Evolutionary conservation across 2,888 invertebrate genomes (phyloP).

Genomic region (Dromius quadrimaculatus): DNA sequence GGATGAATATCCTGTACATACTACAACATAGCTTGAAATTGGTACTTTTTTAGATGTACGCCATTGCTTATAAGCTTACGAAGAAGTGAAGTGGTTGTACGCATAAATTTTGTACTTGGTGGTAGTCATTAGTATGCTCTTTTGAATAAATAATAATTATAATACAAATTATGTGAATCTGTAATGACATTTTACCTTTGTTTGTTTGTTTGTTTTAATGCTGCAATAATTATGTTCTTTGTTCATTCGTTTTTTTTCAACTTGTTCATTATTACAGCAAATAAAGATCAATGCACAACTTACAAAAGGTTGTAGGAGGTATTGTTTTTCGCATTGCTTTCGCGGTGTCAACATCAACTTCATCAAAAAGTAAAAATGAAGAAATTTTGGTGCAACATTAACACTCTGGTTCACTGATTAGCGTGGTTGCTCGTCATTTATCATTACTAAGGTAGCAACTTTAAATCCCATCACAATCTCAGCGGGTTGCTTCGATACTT

Average conservation of each 20-base stretch:
- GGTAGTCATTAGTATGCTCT: slow-evolving; percentile 15
- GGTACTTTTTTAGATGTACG: too few species aligned
- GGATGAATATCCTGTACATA: slow-evolving; percentile 10
- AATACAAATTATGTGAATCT: slow-evolving; percentile 14
- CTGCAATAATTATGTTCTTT: neutral
- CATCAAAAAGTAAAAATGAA: slow-evolving; percentile 17
- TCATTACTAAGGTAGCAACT: slow-evolving; percentile 51
- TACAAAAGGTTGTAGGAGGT: too few species aligned
- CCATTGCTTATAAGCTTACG: neutral
- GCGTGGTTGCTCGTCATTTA: slow-evolving; percentile 50
- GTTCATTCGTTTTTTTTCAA: too few species aligned
- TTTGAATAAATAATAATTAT: slow-evolving; percentile 25
- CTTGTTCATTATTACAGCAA: too few species aligned
- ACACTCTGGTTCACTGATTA: slow-evolving; percentile 41
- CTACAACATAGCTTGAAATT: too few species aligned
- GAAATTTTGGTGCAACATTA: slow-evolving; percentile 36
- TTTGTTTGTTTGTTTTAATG: neutral
- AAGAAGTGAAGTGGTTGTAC: slow-evolving; percentile 7
- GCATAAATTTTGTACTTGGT: slow-evolving; percentile 16
- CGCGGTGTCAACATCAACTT: slow-evolving; percentile 27
- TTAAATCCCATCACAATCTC: slow-evolving; percentile 51
- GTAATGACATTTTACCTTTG: slow-evolving; percentile 4
- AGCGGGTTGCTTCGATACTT: slow-evolving; percentile 48
- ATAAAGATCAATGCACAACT: too few species aligned
- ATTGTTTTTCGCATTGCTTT: too few species aligned